Evolutionary conservation across 2,113 vertebrate species (phyloP).

Genomic region (Cephalopholis sonnerati): DNA sequence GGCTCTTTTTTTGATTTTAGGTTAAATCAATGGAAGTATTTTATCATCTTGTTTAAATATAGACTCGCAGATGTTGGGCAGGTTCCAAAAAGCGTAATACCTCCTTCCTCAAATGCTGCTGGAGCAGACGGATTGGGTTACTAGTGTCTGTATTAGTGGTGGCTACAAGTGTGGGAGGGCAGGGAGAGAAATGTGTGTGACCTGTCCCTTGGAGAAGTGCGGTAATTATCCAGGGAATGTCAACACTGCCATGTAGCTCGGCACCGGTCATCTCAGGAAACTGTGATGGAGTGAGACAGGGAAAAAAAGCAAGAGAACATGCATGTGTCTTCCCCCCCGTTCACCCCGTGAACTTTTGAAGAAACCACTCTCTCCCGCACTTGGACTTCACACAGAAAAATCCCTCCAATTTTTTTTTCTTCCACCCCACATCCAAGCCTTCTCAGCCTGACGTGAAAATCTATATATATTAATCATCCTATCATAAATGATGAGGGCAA

Average conservation of each 20-base stretch:
- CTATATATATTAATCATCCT: constrained; percentile 24
- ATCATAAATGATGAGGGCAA: constrained; percentile 9
- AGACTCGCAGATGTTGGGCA: too few species aligned
- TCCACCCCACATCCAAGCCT: background rate
- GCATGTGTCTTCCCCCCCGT: background rate
- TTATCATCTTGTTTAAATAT: background rate
- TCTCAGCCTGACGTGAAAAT: constrained; percentile 8
- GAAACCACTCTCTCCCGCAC: background rate
- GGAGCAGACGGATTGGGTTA: background rate
- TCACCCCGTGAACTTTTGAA: constrained; percentile 54
- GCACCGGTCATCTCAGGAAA: constrained; percentile 19
- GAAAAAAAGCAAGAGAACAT: background rate
- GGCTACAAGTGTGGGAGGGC: background rate
- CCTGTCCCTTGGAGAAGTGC: constrained; percentile 42
- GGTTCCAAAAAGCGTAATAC: background rate
- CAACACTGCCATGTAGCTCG: constrained; percentile 42
- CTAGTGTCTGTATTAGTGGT: background rate
- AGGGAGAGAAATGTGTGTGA: constrained; percentile 17
- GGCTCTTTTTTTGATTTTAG: background rate
- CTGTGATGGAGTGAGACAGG: background rate
- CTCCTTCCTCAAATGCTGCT: background rate
- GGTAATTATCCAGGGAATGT: constrained; percentile 59
- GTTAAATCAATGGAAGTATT: background rate
- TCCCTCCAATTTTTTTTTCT: constrained; percentile 1
- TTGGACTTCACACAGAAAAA: constrained; percentile 18